Conservation (phyloP, 2,888 invertebrate species). For the Tachina lurida region DNA sequence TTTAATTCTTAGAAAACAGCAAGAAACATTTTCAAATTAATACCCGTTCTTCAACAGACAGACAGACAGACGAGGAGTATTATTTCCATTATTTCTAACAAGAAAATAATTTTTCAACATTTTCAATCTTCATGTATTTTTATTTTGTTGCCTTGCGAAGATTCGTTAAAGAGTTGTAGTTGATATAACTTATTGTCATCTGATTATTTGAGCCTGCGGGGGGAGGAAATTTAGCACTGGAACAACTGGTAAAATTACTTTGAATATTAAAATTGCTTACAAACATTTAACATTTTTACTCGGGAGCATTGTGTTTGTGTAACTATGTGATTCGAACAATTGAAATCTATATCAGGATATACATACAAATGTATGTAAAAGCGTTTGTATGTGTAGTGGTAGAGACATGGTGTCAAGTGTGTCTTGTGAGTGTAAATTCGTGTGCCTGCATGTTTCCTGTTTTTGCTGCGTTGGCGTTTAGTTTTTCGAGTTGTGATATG, state of each 20-base stretch:
- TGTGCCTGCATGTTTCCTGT: constrained; percentile 35
- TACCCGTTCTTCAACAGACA: background rate
- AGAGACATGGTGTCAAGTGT: constrained; percentile 20
- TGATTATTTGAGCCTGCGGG: constrained; percentile 59
- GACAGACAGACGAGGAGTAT: background rate
- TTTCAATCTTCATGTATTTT: background rate
- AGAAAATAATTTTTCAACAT: constrained; percentile 16
- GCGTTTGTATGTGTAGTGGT: background rate
- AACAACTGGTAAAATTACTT: constrained; percentile 64
- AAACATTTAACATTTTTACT: constrained; percentile 27
- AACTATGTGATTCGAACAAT: constrained; percentile 21
- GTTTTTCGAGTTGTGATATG: constrained; percentile 36
- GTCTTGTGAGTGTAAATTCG: background rate
- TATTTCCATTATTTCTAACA: constrained; percentile 13
- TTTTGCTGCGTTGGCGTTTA: constrained; percentile 67
- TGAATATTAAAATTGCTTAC: constrained; percentile 62
- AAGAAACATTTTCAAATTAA: background rate
- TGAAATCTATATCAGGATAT: constrained; percentile 52
- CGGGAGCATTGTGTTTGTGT: background rate
- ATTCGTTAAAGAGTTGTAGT: constrained; percentile 21
- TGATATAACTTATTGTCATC: constrained; percentile 51
- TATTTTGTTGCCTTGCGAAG: background rate
- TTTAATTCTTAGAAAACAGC: constrained; percentile 4
- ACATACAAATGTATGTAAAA: background rate
- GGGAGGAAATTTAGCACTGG: constrained; percentile 58